Percentiles rank a stretch among this genome's conserved stretches.
phyloP scores from a whole-genome alignment of 1,140 invertebrate genomes.

The Zaprionus africanus region DNA sequence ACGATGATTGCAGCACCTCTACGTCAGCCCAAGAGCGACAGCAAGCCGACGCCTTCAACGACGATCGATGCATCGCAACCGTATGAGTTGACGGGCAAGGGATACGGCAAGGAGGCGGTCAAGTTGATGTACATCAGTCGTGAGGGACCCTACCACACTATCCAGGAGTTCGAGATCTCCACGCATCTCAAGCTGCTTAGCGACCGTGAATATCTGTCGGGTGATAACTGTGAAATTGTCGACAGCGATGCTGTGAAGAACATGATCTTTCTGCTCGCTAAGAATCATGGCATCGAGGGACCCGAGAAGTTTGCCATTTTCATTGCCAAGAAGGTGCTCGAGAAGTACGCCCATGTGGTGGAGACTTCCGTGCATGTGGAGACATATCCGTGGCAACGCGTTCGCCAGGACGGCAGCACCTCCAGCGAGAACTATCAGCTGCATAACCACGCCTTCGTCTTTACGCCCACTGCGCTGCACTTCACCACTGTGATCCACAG shows the following conservation, averaged over 20 bases:
- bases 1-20: not conserved
- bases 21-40: not conserved
- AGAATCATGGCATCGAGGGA: slow-evolving; percentile 89
- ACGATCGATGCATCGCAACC: slow-evolving; percentile 16
- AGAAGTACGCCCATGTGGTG: slow-evolving; percentile 89
- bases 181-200: slow-evolving; percentile 88
- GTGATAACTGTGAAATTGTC: slow-evolving; percentile 88
- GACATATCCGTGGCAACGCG: slow-evolving; percentile 90
- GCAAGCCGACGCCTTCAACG: not conserved
- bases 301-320: slow-evolving; percentile 90
- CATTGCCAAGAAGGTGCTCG: slow-evolving; percentile 89
- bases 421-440: slow-evolving; percentile 83
- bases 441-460: slow-evolving; percentile 91
- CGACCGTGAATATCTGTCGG: slow-evolving; percentile 87
- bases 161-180: slow-evolving; percentile 90
- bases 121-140: slow-evolving; percentile 89
- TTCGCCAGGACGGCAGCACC: slow-evolving; percentile 82
- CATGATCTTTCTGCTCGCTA: slow-evolving; percentile 90
- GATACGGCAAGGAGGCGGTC: slow-evolving; percentile 91
- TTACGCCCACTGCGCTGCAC: slow-evolving; percentile 87
- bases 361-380: slow-evolving; percentile 88
- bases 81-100: slow-evolving; percentile 88
- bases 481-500: slow-evolving; percentile 87
- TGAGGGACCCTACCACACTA: slow-evolving; percentile 87
- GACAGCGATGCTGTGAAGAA: slow-evolving; percentile 93